Percentiles rank a stretch among this genome's conserved stretches.
Evolutionary conservation across 2,797 vertebrate species (phyloP).

Genomic region (Spea hammondii): DNA sequence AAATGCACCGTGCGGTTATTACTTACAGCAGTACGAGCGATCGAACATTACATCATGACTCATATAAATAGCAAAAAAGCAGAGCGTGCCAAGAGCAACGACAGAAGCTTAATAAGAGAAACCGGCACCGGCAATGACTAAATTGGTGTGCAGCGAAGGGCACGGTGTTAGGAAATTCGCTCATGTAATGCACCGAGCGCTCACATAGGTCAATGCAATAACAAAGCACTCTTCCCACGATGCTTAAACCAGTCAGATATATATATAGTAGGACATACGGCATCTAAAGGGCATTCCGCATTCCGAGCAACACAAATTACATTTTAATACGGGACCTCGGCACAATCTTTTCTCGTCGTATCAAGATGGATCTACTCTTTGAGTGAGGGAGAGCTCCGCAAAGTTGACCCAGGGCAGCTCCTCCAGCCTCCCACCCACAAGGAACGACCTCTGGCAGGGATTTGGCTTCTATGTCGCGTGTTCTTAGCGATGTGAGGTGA

Average conservation of each 20-base stretch:
- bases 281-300: neutral
- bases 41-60: neutral
- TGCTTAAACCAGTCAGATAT: neutral
- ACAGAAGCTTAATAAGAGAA: neutral
- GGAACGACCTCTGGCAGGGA: no score
- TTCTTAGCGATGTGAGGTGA: no score
- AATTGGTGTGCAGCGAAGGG: neutral
- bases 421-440: no score
- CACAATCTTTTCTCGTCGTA: no score
- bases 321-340: no score
- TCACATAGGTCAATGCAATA: conserved; percentile 10
- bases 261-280: conserved; percentile 21
- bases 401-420: no score
- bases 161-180: neutral
- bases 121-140: neutral
- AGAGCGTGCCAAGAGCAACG: neutral
- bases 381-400: no score
- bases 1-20: neutral
- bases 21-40: no score
- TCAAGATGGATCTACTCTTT: no score
- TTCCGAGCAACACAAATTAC: no score
- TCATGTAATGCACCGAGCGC: neutral
- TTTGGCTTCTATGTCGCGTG: no score
- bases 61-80: neutral
- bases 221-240: neutral